These are phyloP conservation scores for Acromyrmex charruanus DNA, from an alignment of 1,140 invertebrate species.

Conservation along the genomic window DNA sequence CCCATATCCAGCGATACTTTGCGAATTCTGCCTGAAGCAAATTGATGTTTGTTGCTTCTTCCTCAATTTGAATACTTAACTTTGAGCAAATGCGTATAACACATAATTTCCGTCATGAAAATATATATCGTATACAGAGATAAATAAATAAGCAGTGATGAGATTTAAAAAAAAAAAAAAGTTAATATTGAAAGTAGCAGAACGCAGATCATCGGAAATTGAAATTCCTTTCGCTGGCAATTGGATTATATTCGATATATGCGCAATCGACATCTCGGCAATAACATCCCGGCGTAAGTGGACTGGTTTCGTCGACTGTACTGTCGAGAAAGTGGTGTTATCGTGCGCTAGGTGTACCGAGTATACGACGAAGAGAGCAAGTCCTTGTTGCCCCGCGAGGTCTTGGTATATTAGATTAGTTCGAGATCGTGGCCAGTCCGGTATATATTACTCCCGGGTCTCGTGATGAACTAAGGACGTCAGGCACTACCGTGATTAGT, in stretches of 20 bases:
- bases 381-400: constrained; percentile 46
- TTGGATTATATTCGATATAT: neutral
- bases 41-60: neutral
- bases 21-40: neutral
- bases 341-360: constrained; percentile 13
- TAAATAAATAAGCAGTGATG: neutral
- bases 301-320: constrained; percentile 61
- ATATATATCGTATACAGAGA: neutral
- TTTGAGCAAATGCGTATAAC: neutral
- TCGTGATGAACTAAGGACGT: constrained; percentile 74
- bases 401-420: constrained; percentile 67
- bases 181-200: neutral
- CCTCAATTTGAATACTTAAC: neutral
- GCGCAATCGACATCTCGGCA: constrained; percentile 23
- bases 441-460: constrained; percentile 62
- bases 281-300: constrained; percentile 6
- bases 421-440: constrained; percentile 54
- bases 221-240: neutral
- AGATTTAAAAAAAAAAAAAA: neutral
- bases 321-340: constrained; percentile 42
- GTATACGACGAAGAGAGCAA: constrained; percentile 38
- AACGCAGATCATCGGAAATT: neutral
- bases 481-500: constrained; percentile 76
- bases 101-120: neutral
- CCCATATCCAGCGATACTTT: neutral